phyloP scores from a whole-genome alignment of 2,888 invertebrate genomes.

The Alloscopus bannaensis region DNA sequence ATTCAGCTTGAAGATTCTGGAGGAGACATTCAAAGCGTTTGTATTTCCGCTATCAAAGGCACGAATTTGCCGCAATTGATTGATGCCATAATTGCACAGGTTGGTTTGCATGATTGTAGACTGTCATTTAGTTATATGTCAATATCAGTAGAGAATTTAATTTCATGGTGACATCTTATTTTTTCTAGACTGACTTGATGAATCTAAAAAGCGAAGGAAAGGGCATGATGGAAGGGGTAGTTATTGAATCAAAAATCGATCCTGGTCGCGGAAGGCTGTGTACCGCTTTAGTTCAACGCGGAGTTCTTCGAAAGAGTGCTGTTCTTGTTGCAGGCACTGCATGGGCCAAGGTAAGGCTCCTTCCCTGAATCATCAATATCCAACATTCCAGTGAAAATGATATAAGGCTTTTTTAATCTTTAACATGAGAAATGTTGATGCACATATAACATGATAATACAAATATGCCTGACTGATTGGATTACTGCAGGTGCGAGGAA shows the following conservation, averaged over 20 bases:
- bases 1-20: slow-evolving; percentile 90
- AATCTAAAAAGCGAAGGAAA: slow-evolving; percentile 88
- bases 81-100: slow-evolving; percentile 84
- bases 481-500: slow-evolving; percentile 79
- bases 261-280: slow-evolving; percentile 86
- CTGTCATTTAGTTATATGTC: not conserved
- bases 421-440: too few species aligned
- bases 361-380: not conserved
- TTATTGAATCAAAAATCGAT: slow-evolving; percentile 90
- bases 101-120: slow-evolving; percentile 68
- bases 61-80: slow-evolving; percentile 86
- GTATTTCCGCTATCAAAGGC: slow-evolving; percentile 92
- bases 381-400: too few species aligned
- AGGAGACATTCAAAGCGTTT: slow-evolving; percentile 93
- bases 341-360: slow-evolving; percentile 83
- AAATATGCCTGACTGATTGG: too few species aligned
- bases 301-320: slow-evolving; percentile 86
- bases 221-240: slow-evolving; percentile 91
- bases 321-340: slow-evolving; percentile 88
- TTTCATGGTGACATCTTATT: not conserved
- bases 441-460: too few species aligned
- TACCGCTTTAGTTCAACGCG: slow-evolving; percentile 89
- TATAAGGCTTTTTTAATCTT: too few species aligned
- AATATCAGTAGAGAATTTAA: not conserved
- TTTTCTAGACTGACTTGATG: slow-evolving; percentile 89